Evolutionary conservation across 2,113 vertebrate species (phyloP), one percentile per base, ranked within the genome.

Genomic region (Gavia stellata): DNA sequence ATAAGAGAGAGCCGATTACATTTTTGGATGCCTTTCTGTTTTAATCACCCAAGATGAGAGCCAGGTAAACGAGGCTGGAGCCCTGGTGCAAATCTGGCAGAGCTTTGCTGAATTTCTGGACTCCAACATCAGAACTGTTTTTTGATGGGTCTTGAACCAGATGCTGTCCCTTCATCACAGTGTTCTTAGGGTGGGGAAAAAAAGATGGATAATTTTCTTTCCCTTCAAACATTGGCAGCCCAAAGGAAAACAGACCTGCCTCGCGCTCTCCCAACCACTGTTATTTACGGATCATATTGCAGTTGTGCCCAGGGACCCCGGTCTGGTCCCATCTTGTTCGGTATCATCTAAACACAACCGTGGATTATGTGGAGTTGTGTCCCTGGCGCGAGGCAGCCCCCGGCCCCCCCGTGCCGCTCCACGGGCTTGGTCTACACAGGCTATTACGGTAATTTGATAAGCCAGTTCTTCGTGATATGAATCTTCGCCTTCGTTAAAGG

Each of bases 401-500:
- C 8, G 1, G 81, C 44, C 84, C 47, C 88, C 61, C 90, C 24
- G 3, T 0, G 6, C 42, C 1, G 10, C 88, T 95, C 65, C 77
- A 17, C 6, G 4, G 49, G 73, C 88, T 97, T 82, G 96, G 49
- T 97, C 97, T 98, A 98, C 97, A 94, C 94, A 45, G 59, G 96
- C 93, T 95, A 98, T 98, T 98, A 98, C 96, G 97, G 98, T 98
- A 98, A 98, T 95, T 94, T 93, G 97, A 97, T 98, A 97, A 97
- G 95, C 87, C 86, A 83, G 86, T 91, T 89, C 92, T 96, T 93
- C 94, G 71, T 95, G 95, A 95, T 96, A 97, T 92, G 96, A 98
- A 97, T 97, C 97, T 97, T 94, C 8, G 92, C 96, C 95, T 97
- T 96, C 90, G 80, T 97, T 97, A 95, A 95, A 96, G 95, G 73